phyloP scores from a whole-genome alignment of 2,113 vertebrate species.

The Syngnathus floridae region DNA sequence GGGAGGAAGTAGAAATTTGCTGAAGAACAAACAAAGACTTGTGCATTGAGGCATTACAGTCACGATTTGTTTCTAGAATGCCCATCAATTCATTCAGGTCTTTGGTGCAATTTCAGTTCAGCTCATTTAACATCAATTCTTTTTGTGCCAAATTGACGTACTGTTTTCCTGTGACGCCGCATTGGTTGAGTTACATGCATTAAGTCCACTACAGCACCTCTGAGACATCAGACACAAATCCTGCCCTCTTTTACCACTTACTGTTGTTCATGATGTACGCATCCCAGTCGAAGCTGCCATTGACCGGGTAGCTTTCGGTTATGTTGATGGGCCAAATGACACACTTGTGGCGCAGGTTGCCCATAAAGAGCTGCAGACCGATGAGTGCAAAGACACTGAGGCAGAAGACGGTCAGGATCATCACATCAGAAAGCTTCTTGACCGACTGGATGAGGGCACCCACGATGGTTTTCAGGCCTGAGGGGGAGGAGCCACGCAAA shows the following conservation, averaged over 20 bases:
- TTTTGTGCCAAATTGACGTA: constrained; percentile 34
- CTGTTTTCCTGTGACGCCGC: constrained; percentile 33
- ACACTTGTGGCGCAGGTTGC: constrained; percentile 94
- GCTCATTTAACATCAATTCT: constrained; percentile 2
- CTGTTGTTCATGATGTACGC: constrained; percentile 95
- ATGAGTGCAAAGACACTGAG: constrained; percentile 98
- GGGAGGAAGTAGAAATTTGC: constrained; percentile 92
- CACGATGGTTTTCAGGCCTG: constrained; percentile 98
- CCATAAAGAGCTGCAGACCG: constrained; percentile 97
- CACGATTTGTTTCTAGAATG: constrained; percentile 3
- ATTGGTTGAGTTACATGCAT: constrained; percentile 41
- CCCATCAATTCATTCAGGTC: constrained; percentile 6
- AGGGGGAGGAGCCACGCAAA: constrained; percentile 33
- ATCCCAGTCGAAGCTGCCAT: constrained; percentile 90
- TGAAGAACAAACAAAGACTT: constrained; percentile 49
- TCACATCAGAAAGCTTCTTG: constrained; percentile 98
- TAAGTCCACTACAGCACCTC: constrained; percentile 13
- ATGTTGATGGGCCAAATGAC: constrained; percentile 90
- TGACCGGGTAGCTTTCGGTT: constrained; percentile 77
- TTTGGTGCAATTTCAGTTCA: neutral
- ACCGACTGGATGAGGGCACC: constrained; percentile 98
- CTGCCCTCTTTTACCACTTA: constrained; percentile 65
- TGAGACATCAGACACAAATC: constrained; percentile 2
- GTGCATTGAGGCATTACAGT: constrained; percentile 16
- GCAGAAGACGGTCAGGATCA: constrained; percentile 98